These are phyloP conservation scores for Cliona cf. orientalis DNA, from an alignment of 37 sponge, comb jelly and placozoan genomes.

Conservation along the genomic window DNA sequence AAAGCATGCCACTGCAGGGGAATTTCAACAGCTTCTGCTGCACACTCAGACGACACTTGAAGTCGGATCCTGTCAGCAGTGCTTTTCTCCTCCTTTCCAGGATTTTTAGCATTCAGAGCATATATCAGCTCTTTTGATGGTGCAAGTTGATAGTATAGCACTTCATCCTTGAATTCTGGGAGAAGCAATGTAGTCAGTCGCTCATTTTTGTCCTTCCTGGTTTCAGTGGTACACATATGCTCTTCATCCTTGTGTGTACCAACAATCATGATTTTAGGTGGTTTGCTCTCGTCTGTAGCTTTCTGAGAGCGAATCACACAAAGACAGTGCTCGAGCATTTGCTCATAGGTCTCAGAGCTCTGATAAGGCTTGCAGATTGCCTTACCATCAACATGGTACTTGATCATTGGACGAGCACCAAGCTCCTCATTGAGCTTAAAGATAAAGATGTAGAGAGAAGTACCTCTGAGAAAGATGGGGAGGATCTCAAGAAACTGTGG, in stretches of 20 bases:
- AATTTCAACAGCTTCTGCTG: not conserved
- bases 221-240: conserved; percentile 1
- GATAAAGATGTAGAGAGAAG: too few species aligned
- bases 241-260: conserved; percentile 9
- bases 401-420: too few species aligned
- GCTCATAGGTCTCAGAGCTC: too few species aligned
- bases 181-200: not conserved
- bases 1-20: conserved; percentile 1
- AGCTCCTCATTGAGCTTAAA: too few species aligned
- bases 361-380: too few species aligned
- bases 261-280: not conserved
- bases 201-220: not conserved
- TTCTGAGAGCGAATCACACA: too few species aligned
- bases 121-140: too few species aligned
- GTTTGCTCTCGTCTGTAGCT: too few species aligned
- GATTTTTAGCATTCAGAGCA: conserved; percentile 4
- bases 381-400: too few species aligned
- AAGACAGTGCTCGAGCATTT: too few species aligned
- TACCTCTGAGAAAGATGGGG: too few species aligned
- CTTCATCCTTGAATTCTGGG: not conserved
- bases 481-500: too few species aligned
- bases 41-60: not conserved
- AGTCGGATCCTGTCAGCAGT: not conserved
- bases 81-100: not conserved
- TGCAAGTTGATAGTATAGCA: not conserved